Conservation (phyloP, 2,888 invertebrate genomes). For the Lasioglossum zephyrum region DNA sequence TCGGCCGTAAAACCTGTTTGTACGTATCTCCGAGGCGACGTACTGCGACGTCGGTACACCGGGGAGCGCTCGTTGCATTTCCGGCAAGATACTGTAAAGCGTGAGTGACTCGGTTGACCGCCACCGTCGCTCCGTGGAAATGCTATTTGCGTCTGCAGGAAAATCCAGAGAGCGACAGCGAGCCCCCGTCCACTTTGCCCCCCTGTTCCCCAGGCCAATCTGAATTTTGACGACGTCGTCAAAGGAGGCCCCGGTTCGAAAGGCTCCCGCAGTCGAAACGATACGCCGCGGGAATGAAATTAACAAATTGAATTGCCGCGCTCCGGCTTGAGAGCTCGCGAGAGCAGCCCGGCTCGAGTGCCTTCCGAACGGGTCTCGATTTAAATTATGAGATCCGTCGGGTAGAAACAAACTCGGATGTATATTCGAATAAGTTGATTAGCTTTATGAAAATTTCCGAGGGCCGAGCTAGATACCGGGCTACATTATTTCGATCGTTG, state of each 20-base stretch:
- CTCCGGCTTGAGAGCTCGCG: not conserved
- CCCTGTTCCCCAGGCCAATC: constrained; percentile 24
- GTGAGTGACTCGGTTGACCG: constrained; percentile 62
- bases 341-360: not conserved
- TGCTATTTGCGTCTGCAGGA: constrained; percentile 60
- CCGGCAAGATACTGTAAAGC: constrained; percentile 60
- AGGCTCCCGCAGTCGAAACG: constrained; percentile 29
- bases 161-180: constrained; percentile 40
- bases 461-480: not conserved
- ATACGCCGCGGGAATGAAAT: constrained; percentile 39
- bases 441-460: not conserved
- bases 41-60: constrained; percentile 31
- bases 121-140: constrained; percentile 50
- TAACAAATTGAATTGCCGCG: constrained; percentile 44
- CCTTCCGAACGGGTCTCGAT: constrained; percentile 7
- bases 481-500: not conserved
- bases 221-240: constrained; percentile 61
- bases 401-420: constrained; percentile 11
- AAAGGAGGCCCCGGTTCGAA: constrained; percentile 39
- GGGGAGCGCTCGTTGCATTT: constrained; percentile 48
- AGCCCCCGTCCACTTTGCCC: constrained; percentile 39
- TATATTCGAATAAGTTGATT: constrained; percentile 13
- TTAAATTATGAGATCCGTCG: not conserved
- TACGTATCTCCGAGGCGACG: constrained; percentile 48
- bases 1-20: constrained; percentile 62